A percentile compares a stretch with the other conserved stretches of the same genome.
phyloP scores from a whole-genome alignment of 2,888 invertebrate genomes.

The Agrypnus murinus region DNA sequence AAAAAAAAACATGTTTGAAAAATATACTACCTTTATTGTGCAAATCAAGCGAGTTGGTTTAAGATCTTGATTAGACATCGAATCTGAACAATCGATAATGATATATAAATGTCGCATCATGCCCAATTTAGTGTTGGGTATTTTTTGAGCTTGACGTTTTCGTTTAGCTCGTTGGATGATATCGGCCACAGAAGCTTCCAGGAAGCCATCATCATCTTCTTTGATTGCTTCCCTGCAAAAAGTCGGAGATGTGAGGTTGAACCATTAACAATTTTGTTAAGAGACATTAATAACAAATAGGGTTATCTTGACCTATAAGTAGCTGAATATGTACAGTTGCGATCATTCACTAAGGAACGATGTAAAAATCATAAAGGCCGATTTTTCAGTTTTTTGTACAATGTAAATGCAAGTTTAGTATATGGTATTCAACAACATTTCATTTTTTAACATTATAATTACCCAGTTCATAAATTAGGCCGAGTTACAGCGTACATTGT shows the following conservation, averaged over 20 bases:
- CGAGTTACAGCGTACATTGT: too few species aligned
- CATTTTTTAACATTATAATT: too few species aligned
- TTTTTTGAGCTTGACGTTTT: conserved; percentile 81
- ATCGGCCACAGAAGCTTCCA: conserved; percentile 93
- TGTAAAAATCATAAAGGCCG: too few species aligned
- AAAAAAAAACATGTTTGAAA: neutral
- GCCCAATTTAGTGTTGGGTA: conserved; percentile 89
- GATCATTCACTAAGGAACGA: too few species aligned
- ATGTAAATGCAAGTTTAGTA: too few species aligned
- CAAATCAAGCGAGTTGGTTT: conserved; percentile 94
- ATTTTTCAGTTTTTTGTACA: too few species aligned
- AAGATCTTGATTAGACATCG: conserved; percentile 96
- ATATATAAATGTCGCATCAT: conserved; percentile 99
- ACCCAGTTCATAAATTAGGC: too few species aligned
- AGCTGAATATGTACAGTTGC: too few species aligned
- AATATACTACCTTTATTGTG: conserved; percentile 84
- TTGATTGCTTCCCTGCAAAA: conserved; percentile 92
- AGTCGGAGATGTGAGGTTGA: too few species aligned
- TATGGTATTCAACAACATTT: too few species aligned
- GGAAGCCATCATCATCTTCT: conserved; percentile 95
- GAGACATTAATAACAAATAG: too few species aligned
- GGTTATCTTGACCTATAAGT: too few species aligned
- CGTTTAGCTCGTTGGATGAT: conserved; percentile 93
- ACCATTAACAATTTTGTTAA: neutral
- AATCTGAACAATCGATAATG: conserved; percentile 93